Evolutionary conservation across 1,140 invertebrate species (phyloP).

Genomic region (Drosophila bipectinata): DNA sequence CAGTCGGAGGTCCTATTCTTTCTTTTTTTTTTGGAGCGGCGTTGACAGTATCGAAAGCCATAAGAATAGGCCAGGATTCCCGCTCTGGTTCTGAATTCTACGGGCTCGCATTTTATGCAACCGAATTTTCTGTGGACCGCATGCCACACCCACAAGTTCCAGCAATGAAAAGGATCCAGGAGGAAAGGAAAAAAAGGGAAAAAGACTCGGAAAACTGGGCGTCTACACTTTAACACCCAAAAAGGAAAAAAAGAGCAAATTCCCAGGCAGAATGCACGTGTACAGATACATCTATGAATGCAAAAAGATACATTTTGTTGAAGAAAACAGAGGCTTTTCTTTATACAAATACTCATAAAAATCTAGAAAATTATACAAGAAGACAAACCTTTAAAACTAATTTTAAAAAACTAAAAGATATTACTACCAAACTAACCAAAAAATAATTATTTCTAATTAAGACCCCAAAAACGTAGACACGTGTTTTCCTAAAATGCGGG

Average conservation of each 20-base stretch:
- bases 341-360: too few relatives aligned
- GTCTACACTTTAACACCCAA: slow-evolving; percentile 44
- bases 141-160: slow-evolving; percentile 37
- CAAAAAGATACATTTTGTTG: not conserved
- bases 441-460: not conserved
- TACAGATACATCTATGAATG: not conserved
- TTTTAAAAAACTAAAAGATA: not conserved
- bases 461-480: not conserved
- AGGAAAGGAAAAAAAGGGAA: slow-evolving; percentile 23
- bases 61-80: slow-evolving; percentile 16
- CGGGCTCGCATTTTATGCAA: slow-evolving; percentile 33
- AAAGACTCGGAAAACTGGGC: slow-evolving; percentile 35
- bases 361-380: too few relatives aligned
- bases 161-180: slow-evolving; percentile 16
- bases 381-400: not conserved
- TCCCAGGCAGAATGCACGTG: slow-evolving; percentile 17
- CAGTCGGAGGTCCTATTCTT: slow-evolving; percentile 43
- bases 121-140: slow-evolving; percentile 35
- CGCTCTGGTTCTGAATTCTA: slow-evolving; percentile 1
- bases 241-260: slow-evolving; percentile 21
- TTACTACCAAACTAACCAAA: too few relatives aligned
- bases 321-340: not conserved
- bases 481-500: slow-evolving; percentile 16
- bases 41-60: slow-evolving; percentile 79
- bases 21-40: slow-evolving; percentile 11